phyloP scores from a whole-genome alignment of 2,113 vertebrate genomes.

The Sula dactylatra region DNA sequence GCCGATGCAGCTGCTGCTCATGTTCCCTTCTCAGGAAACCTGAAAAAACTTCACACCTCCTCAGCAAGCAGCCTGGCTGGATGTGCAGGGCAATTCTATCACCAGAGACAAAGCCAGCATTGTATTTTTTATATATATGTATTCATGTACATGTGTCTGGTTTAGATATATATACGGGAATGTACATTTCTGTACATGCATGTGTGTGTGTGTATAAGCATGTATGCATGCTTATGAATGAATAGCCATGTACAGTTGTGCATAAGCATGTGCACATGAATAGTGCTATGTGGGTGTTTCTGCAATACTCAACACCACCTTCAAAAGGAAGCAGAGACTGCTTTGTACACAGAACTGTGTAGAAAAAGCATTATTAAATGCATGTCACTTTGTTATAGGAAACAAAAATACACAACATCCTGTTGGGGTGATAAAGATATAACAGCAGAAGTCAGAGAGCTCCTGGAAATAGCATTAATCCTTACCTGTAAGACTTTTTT shows the following conservation, averaged over 20 bases:
- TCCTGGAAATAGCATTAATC: neutral
- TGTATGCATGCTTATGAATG: too few species aligned
- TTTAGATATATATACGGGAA: too few species aligned
- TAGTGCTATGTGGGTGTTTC: rapidly evolving
- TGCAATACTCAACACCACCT: neutral
- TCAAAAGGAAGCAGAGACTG: neutral
- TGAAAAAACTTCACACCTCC: neutral
- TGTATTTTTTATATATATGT: neutral
- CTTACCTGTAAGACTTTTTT: neutral
- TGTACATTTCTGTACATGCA: neutral
- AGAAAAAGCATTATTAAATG: neutral
- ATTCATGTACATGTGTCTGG: neutral
- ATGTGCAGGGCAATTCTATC: neutral
- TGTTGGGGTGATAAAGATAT: neutral
- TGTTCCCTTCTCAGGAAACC: neutral
- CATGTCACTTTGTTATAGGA: neutral
- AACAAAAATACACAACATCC: neutral
- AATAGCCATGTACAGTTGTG: neutral
- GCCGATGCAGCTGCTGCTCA: neutral
- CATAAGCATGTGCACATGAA: neutral
- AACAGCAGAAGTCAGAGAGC: neutral
- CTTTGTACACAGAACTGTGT: neutral
- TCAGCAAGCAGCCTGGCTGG: neutral
- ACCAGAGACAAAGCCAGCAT: neutral
- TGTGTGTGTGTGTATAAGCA: neutral